These are phyloP conservation scores for Lytechinus pictus DNA, from an alignment of 35 echinoderm and acorn worm genomes.

Conservation along the genomic window DNA sequence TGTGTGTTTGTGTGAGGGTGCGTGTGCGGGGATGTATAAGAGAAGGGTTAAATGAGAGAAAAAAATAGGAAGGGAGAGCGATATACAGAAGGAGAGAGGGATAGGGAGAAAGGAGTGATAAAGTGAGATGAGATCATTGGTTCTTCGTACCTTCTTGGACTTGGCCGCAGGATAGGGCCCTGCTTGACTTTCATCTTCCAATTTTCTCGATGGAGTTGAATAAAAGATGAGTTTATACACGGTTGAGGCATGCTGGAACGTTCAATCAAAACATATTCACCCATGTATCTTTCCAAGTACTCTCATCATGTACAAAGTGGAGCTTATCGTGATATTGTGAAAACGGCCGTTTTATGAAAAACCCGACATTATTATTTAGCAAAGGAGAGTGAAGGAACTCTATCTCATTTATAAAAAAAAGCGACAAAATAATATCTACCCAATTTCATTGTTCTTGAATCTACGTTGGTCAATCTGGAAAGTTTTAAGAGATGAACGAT, in stretches of 20 bases:
- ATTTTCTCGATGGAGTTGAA: constrained; percentile 47
- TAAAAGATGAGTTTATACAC: constrained; percentile 51
- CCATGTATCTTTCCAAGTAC: background rate
- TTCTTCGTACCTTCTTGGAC: background rate
- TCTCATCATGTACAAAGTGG: background rate
- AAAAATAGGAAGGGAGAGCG: background rate
- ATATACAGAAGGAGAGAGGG: background rate
- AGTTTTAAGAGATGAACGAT: no score
- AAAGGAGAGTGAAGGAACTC: no score
- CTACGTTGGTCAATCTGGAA: background rate
- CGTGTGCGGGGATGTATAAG: background rate
- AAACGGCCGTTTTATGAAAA: background rate
- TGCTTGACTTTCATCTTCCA: constrained; percentile 32
- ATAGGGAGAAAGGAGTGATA: background rate
- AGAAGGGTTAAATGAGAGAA: background rate
- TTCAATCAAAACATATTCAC: constrained; percentile 35
- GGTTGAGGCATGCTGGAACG: background rate
- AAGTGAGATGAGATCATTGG: background rate
- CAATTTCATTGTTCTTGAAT: background rate
- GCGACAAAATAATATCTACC: background rate
- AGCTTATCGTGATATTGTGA: background rate
- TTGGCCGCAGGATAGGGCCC: background rate
- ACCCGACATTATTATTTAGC: no score
- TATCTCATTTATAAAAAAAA: no score
- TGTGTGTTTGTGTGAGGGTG: background rate